A percentile compares a stretch with the other conserved stretches of the same genome.
phyloP scores from a whole-genome alignment of 2,888 invertebrate species.

The Loripinus fragilis region DNA sequence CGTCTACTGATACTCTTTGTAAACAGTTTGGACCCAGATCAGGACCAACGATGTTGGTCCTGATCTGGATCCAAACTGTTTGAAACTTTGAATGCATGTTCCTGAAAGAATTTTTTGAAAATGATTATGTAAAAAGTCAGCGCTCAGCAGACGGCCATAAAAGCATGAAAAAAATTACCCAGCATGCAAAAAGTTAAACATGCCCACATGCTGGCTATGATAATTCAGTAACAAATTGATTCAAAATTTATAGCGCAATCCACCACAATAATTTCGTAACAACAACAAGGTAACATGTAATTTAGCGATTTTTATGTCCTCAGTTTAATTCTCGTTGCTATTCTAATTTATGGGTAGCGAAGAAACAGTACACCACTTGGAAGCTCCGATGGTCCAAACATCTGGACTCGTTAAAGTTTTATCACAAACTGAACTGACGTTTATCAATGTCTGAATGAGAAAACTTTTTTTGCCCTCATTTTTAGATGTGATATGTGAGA shows the following conservation, averaged over 20 bases:
- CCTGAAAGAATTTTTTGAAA: too few relatives aligned
- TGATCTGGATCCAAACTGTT: too few relatives aligned
- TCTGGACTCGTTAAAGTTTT: neutral
- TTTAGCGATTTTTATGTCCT: neutral
- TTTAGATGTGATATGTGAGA: too few relatives aligned
- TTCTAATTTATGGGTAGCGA: slow-evolving; percentile 1
- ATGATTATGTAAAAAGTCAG: too few relatives aligned
- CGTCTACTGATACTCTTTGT: too few relatives aligned
- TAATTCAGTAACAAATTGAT: slow-evolving; percentile 13
- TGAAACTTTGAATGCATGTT: too few relatives aligned
- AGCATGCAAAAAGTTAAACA: too few relatives aligned
- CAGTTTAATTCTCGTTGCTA: neutral
- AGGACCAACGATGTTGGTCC: neutral
- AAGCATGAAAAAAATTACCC: too few relatives aligned
- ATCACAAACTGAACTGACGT: too few relatives aligned
- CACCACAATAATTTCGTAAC: neutral
- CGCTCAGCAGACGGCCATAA: too few relatives aligned
- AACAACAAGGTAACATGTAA: slow-evolving; percentile 12
- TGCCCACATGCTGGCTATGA: neutral
- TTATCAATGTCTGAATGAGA: too few relatives aligned
- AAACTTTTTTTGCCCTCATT: too few relatives aligned
- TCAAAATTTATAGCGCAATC: slow-evolving; percentile 1
- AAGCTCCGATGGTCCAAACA: neutral
- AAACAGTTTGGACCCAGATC: neutral
- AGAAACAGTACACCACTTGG: neutral